Evolutionary conservation across 2,113 vertebrate species (phyloP).

Genomic region (Elgaria multicarinata): DNA sequence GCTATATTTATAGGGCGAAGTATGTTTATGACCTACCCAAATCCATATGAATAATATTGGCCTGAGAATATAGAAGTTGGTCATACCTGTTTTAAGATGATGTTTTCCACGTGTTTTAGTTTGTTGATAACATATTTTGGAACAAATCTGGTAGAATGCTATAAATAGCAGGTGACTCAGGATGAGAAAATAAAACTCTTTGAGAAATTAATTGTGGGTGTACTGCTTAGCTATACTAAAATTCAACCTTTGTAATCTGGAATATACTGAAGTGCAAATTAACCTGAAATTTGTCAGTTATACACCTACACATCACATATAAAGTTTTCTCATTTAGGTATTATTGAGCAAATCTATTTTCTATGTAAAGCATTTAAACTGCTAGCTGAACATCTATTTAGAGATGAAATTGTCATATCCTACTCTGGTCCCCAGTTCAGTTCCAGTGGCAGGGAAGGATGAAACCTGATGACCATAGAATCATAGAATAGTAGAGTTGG

Average conservation of each 20-base stretch:
- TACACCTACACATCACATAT: background rate
- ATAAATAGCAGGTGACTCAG: conserved; percentile 7
- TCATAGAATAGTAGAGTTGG: too few species aligned
- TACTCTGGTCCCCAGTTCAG: background rate
- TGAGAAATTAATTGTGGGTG: background rate
- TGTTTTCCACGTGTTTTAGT: conserved; percentile 3
- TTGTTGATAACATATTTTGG: background rate
- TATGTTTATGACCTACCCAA: background rate
- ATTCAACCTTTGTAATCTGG: background rate
- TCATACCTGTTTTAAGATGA: background rate
- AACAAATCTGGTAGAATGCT: background rate
- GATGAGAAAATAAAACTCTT: conserved; percentile 9
- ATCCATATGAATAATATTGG: background rate
- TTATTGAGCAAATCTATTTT: background rate
- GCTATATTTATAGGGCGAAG: background rate
- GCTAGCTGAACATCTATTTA: background rate
- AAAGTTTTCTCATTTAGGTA: background rate
- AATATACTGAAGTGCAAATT: background rate
- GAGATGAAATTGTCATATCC: background rate
- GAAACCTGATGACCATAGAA: background rate
- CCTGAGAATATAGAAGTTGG: background rate
- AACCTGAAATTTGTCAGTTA: background rate
- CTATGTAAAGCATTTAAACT: background rate
- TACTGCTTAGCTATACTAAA: conserved; percentile 1
- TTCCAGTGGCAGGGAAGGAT: background rate